These are phyloP conservation scores for Caenorhabditis drosophilae DNA, from an alignment of 2,888 invertebrate species.

Conservation along the genomic window DNA sequence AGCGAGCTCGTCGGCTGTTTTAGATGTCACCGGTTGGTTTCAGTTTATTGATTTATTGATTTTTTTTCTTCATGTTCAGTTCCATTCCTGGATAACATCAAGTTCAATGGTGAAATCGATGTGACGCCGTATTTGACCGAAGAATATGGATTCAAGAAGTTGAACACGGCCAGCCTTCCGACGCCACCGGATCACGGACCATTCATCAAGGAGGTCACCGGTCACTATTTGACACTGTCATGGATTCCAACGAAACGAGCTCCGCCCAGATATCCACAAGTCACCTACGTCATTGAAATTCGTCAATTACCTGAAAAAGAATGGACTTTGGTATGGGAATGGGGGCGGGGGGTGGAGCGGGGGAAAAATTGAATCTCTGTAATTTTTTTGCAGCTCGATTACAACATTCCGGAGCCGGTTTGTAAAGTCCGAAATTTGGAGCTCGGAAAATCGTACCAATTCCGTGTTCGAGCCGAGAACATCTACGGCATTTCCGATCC, in stretches of 20 bases:
- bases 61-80: too few species aligned
- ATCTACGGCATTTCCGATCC: constrained; percentile 95
- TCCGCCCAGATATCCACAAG: constrained; percentile 82
- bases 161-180: constrained; percentile 74
- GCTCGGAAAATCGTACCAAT: constrained; percentile 91
- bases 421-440: constrained; percentile 88
- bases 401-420: constrained; percentile 81
- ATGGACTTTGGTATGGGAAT: constrained; percentile 82
- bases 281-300: constrained; percentile 93
- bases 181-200: constrained; percentile 87
- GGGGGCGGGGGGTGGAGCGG: too few species aligned
- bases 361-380: too few species aligned
- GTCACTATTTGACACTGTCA: constrained; percentile 83
- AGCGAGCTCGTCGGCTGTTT: constrained; percentile 63
- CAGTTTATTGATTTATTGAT: too few species aligned
- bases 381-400: constrained; percentile 66
- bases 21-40: constrained; percentile 69
- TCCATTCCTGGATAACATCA: constrained; percentile 67
- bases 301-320: constrained; percentile 88
- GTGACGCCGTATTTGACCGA: constrained; percentile 68
- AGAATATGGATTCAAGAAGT: constrained; percentile 68
- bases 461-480: constrained; percentile 93
- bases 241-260: constrained; percentile 92
- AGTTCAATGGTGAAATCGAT: constrained; percentile 66
- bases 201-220: constrained; percentile 89